Percentiles rank a stretch among this genome's conserved stretches.
Evolutionary conservation across 92 coral and sea anemone genomes (phyloP).

Genomic region (Siderastrea radians): DNA sequence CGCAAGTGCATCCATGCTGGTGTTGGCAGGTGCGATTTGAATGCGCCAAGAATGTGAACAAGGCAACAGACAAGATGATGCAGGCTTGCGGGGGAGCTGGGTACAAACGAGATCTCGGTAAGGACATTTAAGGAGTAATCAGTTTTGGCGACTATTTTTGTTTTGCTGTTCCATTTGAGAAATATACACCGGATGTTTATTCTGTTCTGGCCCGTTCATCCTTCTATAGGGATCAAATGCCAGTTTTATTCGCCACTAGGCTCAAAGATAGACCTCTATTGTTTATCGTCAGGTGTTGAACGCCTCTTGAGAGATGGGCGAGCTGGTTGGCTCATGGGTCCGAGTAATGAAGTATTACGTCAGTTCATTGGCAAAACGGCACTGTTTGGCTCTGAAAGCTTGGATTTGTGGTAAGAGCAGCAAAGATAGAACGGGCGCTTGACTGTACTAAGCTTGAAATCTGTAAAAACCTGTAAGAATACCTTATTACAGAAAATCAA

Average conservation of each 20-base stretch:
- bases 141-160: too few species aligned
- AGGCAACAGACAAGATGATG: constrained; percentile 59
- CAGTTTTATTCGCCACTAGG: too few species aligned
- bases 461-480: too few species aligned
- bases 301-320: constrained; percentile 54
- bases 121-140: background rate
- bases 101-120: constrained; percentile 59
- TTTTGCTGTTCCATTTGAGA: too few species aligned
- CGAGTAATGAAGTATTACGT: constrained; percentile 59
- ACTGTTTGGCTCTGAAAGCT: constrained; percentile 29
- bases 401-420: constrained; percentile 37
- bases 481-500: too few species aligned
- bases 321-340: constrained; percentile 62
- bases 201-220: background rate
- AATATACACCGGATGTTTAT: too few species aligned
- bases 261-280: background rate
- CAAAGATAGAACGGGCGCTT: background rate
- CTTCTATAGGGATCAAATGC: too few species aligned
- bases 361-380: constrained; percentile 51
- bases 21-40: constrained; percentile 46
- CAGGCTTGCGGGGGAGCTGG: constrained; percentile 66
- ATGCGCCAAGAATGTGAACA: constrained; percentile 53
- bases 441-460: too few species aligned
- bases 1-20: constrained; percentile 24
- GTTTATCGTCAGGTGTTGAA: constrained; percentile 8